A percentile compares a stretch with the other conserved stretches of the same genome.
These are phyloP conservation scores for Aricia artaxerxes DNA, from an alignment of 2,888 invertebrate species.

Conservation along the genomic window DNA sequence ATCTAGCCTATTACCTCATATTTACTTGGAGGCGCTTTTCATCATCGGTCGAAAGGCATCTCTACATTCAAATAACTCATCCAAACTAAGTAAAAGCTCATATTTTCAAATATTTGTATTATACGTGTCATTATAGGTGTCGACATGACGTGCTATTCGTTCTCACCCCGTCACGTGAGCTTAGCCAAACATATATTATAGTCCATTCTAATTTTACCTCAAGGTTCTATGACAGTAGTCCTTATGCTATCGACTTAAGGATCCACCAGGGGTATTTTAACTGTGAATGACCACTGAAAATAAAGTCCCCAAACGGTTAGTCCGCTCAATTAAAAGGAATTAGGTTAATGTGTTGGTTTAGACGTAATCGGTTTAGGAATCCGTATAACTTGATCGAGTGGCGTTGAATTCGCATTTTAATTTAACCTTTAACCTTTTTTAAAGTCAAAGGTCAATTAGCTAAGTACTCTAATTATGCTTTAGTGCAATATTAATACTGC, in stretches of 20 bases:
- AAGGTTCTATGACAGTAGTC: background rate
- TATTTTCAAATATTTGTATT: background rate
- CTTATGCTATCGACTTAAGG: background rate
- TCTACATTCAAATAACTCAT: background rate
- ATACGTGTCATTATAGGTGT: conserved; percentile 45
- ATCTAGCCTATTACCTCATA: too few relatives aligned
- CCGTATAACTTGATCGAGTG: conserved; percentile 35
- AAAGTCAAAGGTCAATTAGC: background rate
- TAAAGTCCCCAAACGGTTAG: conserved; percentile 71
- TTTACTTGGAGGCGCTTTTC: too few relatives aligned
- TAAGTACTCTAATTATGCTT: background rate
- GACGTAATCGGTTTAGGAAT: conserved; percentile 51
- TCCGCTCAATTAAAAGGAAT: conserved; percentile 76
- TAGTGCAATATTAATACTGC: too few relatives aligned
- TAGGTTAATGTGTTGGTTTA: conserved; percentile 77
- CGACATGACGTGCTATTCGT: conserved; percentile 54
- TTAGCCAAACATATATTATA: conserved; percentile 42
- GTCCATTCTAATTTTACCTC: background rate
- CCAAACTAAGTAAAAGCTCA: background rate
- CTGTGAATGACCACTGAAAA: conserved; percentile 47
- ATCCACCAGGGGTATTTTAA: background rate
- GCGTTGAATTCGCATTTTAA: conserved; percentile 18
- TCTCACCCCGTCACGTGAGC: conserved; percentile 56
- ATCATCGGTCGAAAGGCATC: too few relatives aligned
- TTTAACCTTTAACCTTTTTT: background rate